phyloP scores from a whole-genome alignment of 2,113 vertebrate genomes.

The Glareola pratincola region DNA sequence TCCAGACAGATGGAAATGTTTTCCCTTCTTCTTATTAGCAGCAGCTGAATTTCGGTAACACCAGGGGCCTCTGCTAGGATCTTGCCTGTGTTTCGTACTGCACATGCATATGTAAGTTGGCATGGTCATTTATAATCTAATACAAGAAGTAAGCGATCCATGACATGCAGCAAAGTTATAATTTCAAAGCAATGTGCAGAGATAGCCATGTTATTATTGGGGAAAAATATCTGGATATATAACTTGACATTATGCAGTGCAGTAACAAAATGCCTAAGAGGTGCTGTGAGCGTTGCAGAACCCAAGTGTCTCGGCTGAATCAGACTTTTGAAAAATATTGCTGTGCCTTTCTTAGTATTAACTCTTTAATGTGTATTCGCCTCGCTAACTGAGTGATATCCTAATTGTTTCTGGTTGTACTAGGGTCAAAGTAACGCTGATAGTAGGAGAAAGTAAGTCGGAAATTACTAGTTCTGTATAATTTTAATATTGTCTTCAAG shows the following conservation, averaged over 20 bases:
- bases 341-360: neutral
- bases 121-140: conserved; percentile 27
- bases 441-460: neutral
- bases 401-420: neutral
- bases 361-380: neutral
- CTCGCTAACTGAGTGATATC: neutral
- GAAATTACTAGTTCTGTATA: neutral
- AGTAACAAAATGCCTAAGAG: neutral
- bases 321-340: neutral
- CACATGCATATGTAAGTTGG: neutral
- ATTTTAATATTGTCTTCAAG: neutral
- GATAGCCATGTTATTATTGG: neutral
- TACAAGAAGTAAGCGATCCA: neutral
- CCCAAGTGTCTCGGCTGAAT: neutral
- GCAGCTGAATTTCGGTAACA: conserved; percentile 44
- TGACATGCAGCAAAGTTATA: conserved; percentile 4
- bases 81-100: neutral
- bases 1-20: conserved; percentile 59
- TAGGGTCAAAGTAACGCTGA: neutral
- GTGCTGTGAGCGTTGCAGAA: neutral
- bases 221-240: neutral
- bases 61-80: conserved; percentile 37
- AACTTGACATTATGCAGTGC: neutral
- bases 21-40: conserved; percentile 45
- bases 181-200: conserved; percentile 5